Percentiles rank a stretch among this genome's conserved stretches.
phyloP scores from a whole-genome alignment of 2,113 vertebrate species.

The Xenopus laevis region DNA sequence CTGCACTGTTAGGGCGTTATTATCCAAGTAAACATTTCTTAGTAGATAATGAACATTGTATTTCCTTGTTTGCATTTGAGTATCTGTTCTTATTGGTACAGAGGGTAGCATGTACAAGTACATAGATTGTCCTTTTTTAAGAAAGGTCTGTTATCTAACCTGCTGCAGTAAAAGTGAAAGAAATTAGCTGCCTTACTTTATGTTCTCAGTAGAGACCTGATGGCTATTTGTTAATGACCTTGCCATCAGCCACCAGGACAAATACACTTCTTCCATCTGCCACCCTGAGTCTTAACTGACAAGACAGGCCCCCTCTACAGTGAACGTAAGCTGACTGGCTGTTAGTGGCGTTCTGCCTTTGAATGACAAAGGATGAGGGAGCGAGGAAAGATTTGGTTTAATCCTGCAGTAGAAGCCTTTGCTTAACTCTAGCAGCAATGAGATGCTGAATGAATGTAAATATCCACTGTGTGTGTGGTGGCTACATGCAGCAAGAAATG shows the following conservation, averaged over 20 bases:
- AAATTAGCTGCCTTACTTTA: neutral
- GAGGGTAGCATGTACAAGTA: too few species aligned
- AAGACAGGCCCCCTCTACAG: constrained; percentile 23
- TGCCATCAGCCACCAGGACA: constrained; percentile 42
- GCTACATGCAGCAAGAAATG: constrained; percentile 12
- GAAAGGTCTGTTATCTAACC: neutral
- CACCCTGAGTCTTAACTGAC: constrained; percentile 41
- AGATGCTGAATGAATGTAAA: constrained; percentile 24
- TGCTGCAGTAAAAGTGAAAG: neutral
- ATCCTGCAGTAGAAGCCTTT: constrained; percentile 40
- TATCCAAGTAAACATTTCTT: too few species aligned
- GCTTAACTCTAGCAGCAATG: constrained; percentile 32
- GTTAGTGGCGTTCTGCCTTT: constrained; percentile 33
- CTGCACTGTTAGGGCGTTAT: too few species aligned
- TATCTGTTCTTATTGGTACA: too few species aligned
- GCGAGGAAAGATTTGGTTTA: constrained; percentile 28
- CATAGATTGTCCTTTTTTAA: too few species aligned
- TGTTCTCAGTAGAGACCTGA: constrained; percentile 20
- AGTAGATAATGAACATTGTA: too few species aligned
- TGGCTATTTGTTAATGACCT: constrained; percentile 37
- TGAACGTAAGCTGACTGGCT: constrained; percentile 31
- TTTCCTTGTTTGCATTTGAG: too few species aligned
- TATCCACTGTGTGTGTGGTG: neutral
- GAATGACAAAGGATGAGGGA: constrained; percentile 42
- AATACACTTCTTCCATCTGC: constrained; percentile 45